phyloP scores from a whole-genome alignment of 2,113 vertebrate species.

The Sinocyclocheilus rhinocerous region DNA sequence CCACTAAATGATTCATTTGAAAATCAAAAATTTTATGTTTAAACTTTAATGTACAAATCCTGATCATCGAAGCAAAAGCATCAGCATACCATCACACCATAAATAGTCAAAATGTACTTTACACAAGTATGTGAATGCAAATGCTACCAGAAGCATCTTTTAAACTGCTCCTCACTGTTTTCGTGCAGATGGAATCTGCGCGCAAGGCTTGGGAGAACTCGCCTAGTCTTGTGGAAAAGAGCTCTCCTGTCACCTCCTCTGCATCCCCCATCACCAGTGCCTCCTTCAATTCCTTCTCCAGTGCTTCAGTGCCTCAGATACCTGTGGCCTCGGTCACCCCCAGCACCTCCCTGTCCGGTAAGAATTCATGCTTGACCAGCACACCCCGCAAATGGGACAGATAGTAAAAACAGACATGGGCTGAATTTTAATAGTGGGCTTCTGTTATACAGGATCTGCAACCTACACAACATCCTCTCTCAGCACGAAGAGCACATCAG shows the following conservation, averaged over 20 bases:
- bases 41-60: neutral
- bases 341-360: slow-evolving; percentile 93
- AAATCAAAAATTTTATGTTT: neutral
- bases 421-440: neutral
- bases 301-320: slow-evolving; percentile 91
- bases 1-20: neutral
- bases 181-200: slow-evolving; percentile 94
- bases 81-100: neutral
- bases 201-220: slow-evolving; percentile 99
- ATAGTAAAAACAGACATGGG: neutral
- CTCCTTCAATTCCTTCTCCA: slow-evolving; percentile 93
- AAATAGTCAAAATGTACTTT: neutral
- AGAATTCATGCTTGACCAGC: neutral
- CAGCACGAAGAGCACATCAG: slow-evolving; percentile 93
- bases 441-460: slow-evolving; percentile 79
- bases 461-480: slow-evolving; percentile 96
- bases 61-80: neutral
- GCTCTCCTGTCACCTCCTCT: slow-evolving; percentile 87
- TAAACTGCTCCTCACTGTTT: neutral
- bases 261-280: slow-evolving; percentile 86
- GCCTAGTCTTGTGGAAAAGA: slow-evolving; percentile 90
- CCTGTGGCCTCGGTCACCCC: slow-evolving; percentile 97
- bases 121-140: neutral
- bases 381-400: neutral
- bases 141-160: neutral